These are phyloP conservation scores for Campoletis raptor DNA, from an alignment of 2,888 invertebrate genomes.

Conservation along the genomic window DNA sequence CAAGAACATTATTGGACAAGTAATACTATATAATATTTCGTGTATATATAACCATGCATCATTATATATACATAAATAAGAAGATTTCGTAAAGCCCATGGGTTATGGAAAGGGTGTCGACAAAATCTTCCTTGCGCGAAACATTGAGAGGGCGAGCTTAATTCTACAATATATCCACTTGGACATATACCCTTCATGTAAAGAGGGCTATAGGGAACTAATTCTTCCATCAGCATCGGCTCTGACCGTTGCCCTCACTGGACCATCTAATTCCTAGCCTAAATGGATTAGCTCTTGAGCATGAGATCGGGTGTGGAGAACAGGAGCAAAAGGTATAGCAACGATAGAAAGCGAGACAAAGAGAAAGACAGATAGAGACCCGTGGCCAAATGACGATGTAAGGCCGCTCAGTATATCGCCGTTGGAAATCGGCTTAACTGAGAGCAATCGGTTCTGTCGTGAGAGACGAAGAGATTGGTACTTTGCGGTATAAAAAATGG, in stretches of 20 bases:
- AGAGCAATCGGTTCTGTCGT: conserved; percentile 53
- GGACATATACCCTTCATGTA: conserved; percentile 25
- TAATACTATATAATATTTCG: not conserved
- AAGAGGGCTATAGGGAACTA: conserved; percentile 59
- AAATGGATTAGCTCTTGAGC: conserved; percentile 73
- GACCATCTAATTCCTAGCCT: conserved; percentile 73
- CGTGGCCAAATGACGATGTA: conserved; percentile 73
- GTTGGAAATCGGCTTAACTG: conserved; percentile 66
- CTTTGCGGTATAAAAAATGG: conserved; percentile 54
- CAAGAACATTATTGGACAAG: not conserved
- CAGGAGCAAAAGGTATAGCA: conserved; percentile 12
- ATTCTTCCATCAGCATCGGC: conserved; percentile 73
- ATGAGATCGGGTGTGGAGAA: conserved; percentile 29
- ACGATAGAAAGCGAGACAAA: conserved; percentile 26
- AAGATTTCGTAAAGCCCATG: conserved; percentile 26
- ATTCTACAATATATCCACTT: conserved; percentile 51
- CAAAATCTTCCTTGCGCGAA: conserved; percentile 37
- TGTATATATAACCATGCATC: not conserved
- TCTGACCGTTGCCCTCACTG: conserved; percentile 50
- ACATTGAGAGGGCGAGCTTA: conserved; percentile 25
- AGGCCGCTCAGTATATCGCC: conserved; percentile 63
- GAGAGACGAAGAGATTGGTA: conserved; percentile 41
- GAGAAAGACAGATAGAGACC: conserved; percentile 28
- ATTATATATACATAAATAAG: conserved; percentile 5
- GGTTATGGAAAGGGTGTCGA: conserved; percentile 28